A percentile compares a stretch with the other conserved stretches of the same genome.
Evolutionary conservation across 2,888 invertebrate genomes (phyloP).

Genomic region (Stenoptilia bipunctidactyla): DNA sequence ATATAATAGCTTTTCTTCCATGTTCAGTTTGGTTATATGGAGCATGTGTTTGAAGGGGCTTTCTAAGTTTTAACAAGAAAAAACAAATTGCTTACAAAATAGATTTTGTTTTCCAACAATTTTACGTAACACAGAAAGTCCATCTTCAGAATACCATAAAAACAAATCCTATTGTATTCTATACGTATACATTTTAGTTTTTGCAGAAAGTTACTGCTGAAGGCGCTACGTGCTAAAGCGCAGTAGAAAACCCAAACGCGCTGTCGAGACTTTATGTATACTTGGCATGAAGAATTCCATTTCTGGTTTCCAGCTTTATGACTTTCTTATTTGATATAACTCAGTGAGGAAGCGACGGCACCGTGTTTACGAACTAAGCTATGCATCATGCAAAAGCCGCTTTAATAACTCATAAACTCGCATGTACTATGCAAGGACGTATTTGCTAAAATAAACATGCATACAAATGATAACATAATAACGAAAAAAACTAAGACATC

Average conservation of each 20-base stretch:
- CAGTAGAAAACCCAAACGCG: neutral
- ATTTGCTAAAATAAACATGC: neutral
- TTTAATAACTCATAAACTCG: neutral
- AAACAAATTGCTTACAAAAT: too few species aligned
- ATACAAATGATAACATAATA: neutral
- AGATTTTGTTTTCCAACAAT: too few species aligned
- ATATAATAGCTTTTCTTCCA: constrained; percentile 23
- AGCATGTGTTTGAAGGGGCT: too few species aligned
- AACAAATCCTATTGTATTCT: neutral
- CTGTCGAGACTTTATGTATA: constrained; percentile 34
- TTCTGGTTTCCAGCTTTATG: constrained; percentile 38
- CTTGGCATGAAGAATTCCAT: constrained; percentile 36
- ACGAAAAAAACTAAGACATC: too few species aligned
- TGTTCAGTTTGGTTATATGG: constrained; percentile 7
- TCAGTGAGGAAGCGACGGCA: constrained; percentile 23
- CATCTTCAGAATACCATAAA: neutral
- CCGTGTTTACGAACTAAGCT: neutral
- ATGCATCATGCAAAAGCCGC: neutral
- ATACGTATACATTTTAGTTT: neutral
- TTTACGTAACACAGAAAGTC: neutral
- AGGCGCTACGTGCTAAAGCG: neutral
- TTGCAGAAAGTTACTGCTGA: neutral
- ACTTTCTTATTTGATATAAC: constrained; percentile 43
- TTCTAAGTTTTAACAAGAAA: too few species aligned
- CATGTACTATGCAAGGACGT: too few species aligned